Base-by-base conservation (phyloP, 2,113 vertebrate species). In the Pachypanchax playfairii region DNA sequence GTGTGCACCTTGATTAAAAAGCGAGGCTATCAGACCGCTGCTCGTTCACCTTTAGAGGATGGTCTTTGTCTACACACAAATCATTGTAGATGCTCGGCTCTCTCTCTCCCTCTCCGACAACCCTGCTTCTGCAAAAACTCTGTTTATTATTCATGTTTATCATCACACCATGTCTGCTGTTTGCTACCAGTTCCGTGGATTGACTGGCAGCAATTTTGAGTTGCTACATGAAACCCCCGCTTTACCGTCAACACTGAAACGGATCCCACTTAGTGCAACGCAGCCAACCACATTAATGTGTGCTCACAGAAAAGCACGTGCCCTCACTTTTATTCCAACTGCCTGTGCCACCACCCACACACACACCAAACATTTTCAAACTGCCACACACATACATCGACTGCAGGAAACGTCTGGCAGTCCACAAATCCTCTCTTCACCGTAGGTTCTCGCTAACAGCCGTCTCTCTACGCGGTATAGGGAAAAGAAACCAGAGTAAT, bases 121-220 rank as follows among this genome's bases (percentile, higher is more conserved):
- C 66, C 58, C 59, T 52, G 69, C 81, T 54, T 57, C 55, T 71
- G 70, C 61, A 60, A 43, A n/a, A 65, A 59, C 64, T 21, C 25
- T 77, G 60, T 80, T 82, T 87, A 77, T 78, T 86, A 85, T 85
- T 88, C 79, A 77, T 87, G 83, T 88, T 89, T 89, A 84, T 80
- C 83, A 80, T 88, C 77, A 85, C 84, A 80, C 79, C 83, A 70
- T 29, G 60, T 80, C 68, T 57, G 41, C 80, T 83, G 83, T 90
- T 86, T 90, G 84, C 82, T 63, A 69, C 70, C 85, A 78, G 79
- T 70, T 77, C 82, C 81, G 79, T 77, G 72, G 83, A 82, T 73
- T 83, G 72, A 85, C 81, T 79, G 84, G 81, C 85, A 84, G 79
- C 84, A 72, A 77, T 84, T 79, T 60, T 46, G 75, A 77, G 64